Evolutionary conservation across 1,140 invertebrate genomes (phyloP).

Genomic region (Episyrphus balteatus): DNA sequence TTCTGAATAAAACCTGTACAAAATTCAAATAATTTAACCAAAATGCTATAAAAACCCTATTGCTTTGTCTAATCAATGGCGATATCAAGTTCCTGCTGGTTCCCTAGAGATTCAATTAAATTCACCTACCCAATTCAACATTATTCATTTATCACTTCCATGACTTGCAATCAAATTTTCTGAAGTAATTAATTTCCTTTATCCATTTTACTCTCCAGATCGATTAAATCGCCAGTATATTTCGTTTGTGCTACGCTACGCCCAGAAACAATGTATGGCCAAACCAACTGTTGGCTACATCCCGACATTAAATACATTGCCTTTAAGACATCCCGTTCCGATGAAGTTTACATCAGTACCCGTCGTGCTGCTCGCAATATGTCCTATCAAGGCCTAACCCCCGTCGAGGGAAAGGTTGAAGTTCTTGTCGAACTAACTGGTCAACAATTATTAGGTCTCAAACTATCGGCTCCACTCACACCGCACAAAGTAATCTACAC

Average conservation of each 20-base stretch:
- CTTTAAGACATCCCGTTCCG: conserved; percentile 53
- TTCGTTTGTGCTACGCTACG: conserved; percentile 94
- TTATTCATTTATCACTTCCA: no score
- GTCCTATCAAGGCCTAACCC: conserved; percentile 88
- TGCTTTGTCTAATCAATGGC: no score
- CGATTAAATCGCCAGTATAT: conserved; percentile 44
- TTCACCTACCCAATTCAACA: no score
- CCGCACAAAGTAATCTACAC: conserved; percentile 76
- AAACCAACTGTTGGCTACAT: conserved; percentile 97
- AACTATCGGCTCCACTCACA: conserved; percentile 75
- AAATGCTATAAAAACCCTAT: no score
- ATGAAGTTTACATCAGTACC: conserved; percentile 83
- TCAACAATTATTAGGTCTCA: conserved; percentile 65
- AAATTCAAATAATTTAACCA: no score
- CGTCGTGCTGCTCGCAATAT: conserved; percentile 84
- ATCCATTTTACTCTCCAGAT: conserved; percentile 37
- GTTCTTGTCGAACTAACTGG: conserved; percentile 62
- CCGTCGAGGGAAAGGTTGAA: conserved; percentile 66
- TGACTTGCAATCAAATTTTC: no score
- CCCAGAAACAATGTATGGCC: conserved; percentile 99
- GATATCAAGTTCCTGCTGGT: no score
- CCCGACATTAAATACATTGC: conserved; percentile 92
- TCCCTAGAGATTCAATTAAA: no score
- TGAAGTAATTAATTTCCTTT: no score
- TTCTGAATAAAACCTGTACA: no score